Base-by-base conservation (phyloP, 2,888 invertebrate genomes). In the Himalopsyche japonica region DNA sequence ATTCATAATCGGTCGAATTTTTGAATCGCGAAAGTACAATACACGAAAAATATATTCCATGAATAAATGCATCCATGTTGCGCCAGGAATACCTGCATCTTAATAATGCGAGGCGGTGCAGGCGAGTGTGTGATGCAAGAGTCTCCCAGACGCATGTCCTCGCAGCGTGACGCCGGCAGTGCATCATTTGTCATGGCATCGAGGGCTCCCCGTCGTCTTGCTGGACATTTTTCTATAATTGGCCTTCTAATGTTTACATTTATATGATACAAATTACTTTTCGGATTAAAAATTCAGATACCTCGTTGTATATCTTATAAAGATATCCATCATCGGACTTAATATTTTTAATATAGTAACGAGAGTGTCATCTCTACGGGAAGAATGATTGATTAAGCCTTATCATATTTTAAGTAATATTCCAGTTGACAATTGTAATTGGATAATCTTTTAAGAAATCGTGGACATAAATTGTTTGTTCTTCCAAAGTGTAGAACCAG, bases 211-310 rank as follows among this genome's bases (percentile, higher is more conserved):
- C 82, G 82, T 49, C 47, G 82, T 48, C 48, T 15, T 7, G 24
- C 83, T 34, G 83, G 83, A 81, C 85, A 85, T 85, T 80, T 83
- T 82, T 78, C 85, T 82, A 83, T 85, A 85, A 85, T 85, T 85
- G 83, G 83, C 37, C 83, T 30, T 80, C 83, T 82, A 80, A 85
- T 83, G 82, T 85, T 83, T 85, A 85, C 85, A 81, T 84, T 84
- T 64, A 78, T 81, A 32, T 34, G 64, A 37, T 70, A 84, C 84
- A 78, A 81, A 81, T 84, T 81, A 80, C 80, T 34, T n/a, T 1
- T 10, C 78, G 43, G 78, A 78, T 37, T 43, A 43, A 34, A 10
- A 18, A 24, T 12, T 43, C 15, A n/a, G 70, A 24, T 70, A n/a
- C 20, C 24, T 20, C 18, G 12, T 70, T 70, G 27, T 43, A 43